Percentiles rank a stretch among this genome's conserved stretches.
phyloP scores from a whole-genome alignment of 2,888 invertebrate species.

The Melieria omissa region DNA sequence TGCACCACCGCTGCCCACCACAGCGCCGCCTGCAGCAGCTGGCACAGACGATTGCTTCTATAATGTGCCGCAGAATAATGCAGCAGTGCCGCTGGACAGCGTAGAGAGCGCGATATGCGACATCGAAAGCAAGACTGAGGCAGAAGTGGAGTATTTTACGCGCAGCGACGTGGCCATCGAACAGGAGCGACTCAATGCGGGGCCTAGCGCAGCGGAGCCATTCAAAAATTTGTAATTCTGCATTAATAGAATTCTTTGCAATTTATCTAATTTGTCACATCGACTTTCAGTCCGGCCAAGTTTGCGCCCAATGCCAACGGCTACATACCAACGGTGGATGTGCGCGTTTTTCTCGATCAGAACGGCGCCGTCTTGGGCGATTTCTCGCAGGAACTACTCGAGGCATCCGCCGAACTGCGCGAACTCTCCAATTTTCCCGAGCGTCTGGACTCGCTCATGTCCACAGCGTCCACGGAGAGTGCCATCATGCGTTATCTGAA shows the following conservation, averaged over 20 bases:
- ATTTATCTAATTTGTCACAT: background rate
- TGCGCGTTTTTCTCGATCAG: conserved; percentile 58
- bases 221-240: background rate
- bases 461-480: conserved; percentile 59
- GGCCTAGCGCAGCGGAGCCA: background rate
- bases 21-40: background rate
- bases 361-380: conserved; percentile 38
- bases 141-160: conserved; percentile 63
- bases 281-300: conserved; percentile 34
- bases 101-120: conserved; percentile 23
- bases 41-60: conserved; percentile 52
- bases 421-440: conserved; percentile 55
- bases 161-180: conserved; percentile 63
- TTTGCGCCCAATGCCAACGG: conserved; percentile 50
- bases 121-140: conserved; percentile 56
- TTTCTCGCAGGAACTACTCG: conserved; percentile 43
- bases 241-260: background rate
- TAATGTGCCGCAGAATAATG: conserved; percentile 64
- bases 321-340: conserved; percentile 61
- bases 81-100: conserved; percentile 41
- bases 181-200: conserved; percentile 47
- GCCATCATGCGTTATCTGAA: conserved; percentile 59
- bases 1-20: background rate
- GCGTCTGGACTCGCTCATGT: conserved; percentile 60
- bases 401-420: conserved; percentile 53